These are phyloP conservation scores for Notodonta ziczac DNA, from an alignment of 2,888 invertebrate species.

Conservation along the genomic window DNA sequence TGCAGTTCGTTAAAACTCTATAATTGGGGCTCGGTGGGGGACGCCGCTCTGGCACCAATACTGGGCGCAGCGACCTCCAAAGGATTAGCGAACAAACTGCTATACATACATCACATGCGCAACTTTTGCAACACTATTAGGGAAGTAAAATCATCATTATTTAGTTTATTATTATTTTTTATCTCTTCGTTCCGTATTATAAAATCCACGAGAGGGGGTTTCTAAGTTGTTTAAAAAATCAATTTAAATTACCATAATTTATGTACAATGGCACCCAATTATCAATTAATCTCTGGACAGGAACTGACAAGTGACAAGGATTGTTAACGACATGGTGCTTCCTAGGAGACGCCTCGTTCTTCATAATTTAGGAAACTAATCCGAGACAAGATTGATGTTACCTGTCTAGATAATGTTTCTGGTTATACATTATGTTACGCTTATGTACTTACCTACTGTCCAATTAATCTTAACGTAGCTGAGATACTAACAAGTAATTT, in stretches of 20 bases:
- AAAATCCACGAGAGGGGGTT: too few relatives aligned
- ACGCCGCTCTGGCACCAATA: constrained; percentile 41
- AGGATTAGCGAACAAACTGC: constrained; percentile 44
- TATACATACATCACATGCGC: not conserved
- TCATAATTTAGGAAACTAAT: constrained; percentile 4
- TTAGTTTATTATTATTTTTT: too few relatives aligned
- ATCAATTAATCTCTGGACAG: too few relatives aligned
- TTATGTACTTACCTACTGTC: not conserved
- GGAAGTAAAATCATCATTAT: too few relatives aligned
- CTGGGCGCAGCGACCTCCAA: constrained; percentile 30
- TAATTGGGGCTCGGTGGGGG: constrained; percentile 53
- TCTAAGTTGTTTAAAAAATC: too few relatives aligned
- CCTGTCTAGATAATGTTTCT: constrained; percentile 1
- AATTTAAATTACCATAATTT: too few relatives aligned
- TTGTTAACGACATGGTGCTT: constrained; percentile 14
- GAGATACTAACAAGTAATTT: not conserved
- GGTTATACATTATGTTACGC: not conserved
- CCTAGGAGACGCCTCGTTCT: constrained; percentile 13
- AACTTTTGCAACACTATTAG: too few relatives aligned
- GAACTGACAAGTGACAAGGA: constrained; percentile 23
- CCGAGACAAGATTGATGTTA: constrained; percentile 2
- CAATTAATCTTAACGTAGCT: constrained; percentile 1
- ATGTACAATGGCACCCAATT: too few relatives aligned
- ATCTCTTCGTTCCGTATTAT: too few relatives aligned
- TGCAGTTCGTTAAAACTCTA: constrained; percentile 64